Conservation (phyloP, 1,140 invertebrate genomes). For the Musca vetustissima region DNA sequence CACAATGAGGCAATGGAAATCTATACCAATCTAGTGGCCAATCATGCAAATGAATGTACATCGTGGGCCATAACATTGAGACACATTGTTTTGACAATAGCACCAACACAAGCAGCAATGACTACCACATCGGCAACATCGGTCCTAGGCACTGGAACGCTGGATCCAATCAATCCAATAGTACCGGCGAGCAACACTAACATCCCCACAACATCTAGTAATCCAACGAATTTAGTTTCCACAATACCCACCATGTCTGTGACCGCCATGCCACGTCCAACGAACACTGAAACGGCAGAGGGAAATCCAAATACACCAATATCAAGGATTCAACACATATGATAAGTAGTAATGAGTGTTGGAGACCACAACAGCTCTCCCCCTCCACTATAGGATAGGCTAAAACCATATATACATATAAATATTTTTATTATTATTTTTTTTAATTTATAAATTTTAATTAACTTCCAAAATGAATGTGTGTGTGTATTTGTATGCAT, state of each 20-base stretch:
- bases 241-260: conserved; percentile 22
- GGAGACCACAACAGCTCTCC: too few species aligned
- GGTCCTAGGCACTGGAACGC: background rate
- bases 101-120: background rate
- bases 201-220: background rate
- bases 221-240: conserved; percentile 2
- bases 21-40: conserved; percentile 20
- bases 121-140: background rate
- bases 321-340: conserved; percentile 22
- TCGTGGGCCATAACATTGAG: conserved; percentile 24
- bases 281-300: background rate
- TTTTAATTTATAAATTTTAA: too few species aligned
- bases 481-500: too few species aligned
- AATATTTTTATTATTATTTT: too few species aligned
- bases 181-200: background rate
- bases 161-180: background rate
- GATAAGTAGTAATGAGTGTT: background rate
- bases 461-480: too few species aligned
- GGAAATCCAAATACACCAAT: background rate
- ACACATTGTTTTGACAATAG: conserved; percentile 29
- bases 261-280: conserved; percentile 23
- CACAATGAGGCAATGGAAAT: conserved; percentile 27
- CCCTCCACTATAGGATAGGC: too few species aligned
- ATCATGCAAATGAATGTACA: conserved; percentile 26
- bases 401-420: too few species aligned